Conservation (phyloP, 1,140 invertebrate species). For the Drosophila sucinea region DNA sequence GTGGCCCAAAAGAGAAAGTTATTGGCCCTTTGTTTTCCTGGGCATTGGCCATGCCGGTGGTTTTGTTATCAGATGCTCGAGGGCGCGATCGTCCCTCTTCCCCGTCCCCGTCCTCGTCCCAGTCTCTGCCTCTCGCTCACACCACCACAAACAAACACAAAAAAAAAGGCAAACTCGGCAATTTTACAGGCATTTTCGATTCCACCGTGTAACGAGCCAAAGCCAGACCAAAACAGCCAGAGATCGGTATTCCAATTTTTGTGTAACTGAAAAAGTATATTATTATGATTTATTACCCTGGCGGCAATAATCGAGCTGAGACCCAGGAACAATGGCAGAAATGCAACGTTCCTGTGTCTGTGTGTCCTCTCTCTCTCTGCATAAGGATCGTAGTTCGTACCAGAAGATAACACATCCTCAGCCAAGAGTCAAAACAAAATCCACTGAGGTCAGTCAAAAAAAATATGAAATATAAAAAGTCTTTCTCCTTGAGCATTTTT, state of each 20-base stretch:
- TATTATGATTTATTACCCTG: conserved; percentile 81
- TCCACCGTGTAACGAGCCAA: conserved; percentile 77
- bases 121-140: conserved; percentile 35
- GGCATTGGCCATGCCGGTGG: conserved; percentile 67
- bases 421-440: conserved; percentile 73
- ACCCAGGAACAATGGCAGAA: conserved; percentile 47
- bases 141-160: conserved; percentile 9
- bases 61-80: conserved; percentile 80
- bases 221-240: conserved; percentile 34
- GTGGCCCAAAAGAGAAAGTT: conserved; percentile 77
- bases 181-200: conserved; percentile 75
- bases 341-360: conserved; percentile 11
- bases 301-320: conserved; percentile 73
- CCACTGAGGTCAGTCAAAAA: conserved; percentile 43
- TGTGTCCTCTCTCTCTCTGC: conserved; percentile 47
- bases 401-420: conserved; percentile 60
- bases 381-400: conserved; percentile 21
- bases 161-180: conserved; percentile 30
- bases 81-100: conserved; percentile 64
- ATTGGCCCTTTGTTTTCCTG: conserved; percentile 58
- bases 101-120: conserved; percentile 5
- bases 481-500: conserved; percentile 65
- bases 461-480: conserved; percentile 35
- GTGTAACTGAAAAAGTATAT: conserved; percentile 61
- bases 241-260: conserved; percentile 25